Evolutionary conservation across 2,888 invertebrate genomes (phyloP), one percentile per base, ranked within the genome.

Genomic region (Neoaliturus tenellus): DNA sequence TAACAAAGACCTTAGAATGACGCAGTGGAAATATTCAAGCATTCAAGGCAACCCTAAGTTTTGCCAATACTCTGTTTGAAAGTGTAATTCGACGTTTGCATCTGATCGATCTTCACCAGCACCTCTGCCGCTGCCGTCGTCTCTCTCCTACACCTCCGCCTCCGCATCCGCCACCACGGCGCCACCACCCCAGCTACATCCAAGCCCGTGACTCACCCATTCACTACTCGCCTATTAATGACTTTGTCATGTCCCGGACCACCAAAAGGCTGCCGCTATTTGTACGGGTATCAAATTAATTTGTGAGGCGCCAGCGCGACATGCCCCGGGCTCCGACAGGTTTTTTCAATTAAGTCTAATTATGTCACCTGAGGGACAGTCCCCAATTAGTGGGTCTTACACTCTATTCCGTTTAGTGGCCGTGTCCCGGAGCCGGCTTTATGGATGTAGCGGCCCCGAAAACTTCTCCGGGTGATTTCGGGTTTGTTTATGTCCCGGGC

Each of bases 191-290:
- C 6, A 28, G 28, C 31, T 62, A 62, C 62, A 28, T 23, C 85
- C 85, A 81, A 81, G 84, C 80, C 78, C 69, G 71, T 82, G 85
- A 81, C 86, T 86, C 85, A 83, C 78, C 35, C 78, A 78, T 55
- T 55, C 78, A 78, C 55, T 12, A 51, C 14, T 28, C 25, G 20
- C 20, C n/a, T 55, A 75, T 75, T 71, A 48, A 31, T 51, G 55
- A 78, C 55, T 31, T 44, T 75, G 41, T 75, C 39, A 75, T 75
- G 73, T 75, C 20, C 48, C 55, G 78, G 78, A 78, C 78, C 78
- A 78, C 78, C 78, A 48, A 55, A 78, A 55, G 78, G 78, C 31
- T 51, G 78, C 78, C 78, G 78, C 78, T 78, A 78, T 78, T 78
- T 78, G 78, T 78, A 78, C 78, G 75, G 48, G 55, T 51, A 78